These are phyloP conservation scores for Phyllostomus discolor DNA, from an alignment of 2,113 vertebrate species.

Conservation along the genomic window DNA sequence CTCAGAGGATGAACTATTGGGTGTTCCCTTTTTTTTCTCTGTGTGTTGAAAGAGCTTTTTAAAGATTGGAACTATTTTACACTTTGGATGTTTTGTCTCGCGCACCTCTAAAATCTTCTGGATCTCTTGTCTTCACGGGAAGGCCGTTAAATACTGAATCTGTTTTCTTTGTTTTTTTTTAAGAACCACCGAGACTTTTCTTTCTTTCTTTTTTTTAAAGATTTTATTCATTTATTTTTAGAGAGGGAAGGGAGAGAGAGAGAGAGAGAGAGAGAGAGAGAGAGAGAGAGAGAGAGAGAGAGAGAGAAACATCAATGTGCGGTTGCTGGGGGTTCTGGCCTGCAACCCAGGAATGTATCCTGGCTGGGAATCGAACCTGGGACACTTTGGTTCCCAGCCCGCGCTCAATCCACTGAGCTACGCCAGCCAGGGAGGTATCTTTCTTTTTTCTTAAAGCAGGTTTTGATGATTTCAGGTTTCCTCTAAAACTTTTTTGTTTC, in stretches of 20 bases:
- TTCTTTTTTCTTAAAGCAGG: background rate
- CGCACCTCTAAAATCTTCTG: background rate
- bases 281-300: too few relatives aligned
- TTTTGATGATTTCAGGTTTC: background rate
- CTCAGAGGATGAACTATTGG: background rate
- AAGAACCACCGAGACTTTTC: background rate
- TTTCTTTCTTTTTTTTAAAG: background rate
- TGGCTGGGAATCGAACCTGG: too few relatives aligned
- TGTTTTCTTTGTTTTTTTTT: background rate
- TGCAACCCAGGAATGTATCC: too few relatives aligned
- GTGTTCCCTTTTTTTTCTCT: background rate
- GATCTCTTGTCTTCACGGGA: background rate
- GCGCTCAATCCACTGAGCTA: too few relatives aligned
- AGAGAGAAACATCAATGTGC: too few relatives aligned
- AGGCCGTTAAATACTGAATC: background rate
- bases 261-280: too few relatives aligned
- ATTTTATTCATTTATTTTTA: too few relatives aligned
- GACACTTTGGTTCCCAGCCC: too few relatives aligned
- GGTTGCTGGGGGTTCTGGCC: too few relatives aligned
- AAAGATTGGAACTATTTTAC: background rate
- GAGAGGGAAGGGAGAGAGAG: too few relatives aligned
- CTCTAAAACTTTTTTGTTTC: background rate
- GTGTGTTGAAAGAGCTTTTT: background rate
- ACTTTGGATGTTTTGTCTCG: background rate
- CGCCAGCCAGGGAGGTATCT: too few relatives aligned